Evolutionary conservation across 2,888 invertebrate genomes (phyloP), one percentile per base, ranked within the genome.

Genomic region (Macaria notata): DNA sequence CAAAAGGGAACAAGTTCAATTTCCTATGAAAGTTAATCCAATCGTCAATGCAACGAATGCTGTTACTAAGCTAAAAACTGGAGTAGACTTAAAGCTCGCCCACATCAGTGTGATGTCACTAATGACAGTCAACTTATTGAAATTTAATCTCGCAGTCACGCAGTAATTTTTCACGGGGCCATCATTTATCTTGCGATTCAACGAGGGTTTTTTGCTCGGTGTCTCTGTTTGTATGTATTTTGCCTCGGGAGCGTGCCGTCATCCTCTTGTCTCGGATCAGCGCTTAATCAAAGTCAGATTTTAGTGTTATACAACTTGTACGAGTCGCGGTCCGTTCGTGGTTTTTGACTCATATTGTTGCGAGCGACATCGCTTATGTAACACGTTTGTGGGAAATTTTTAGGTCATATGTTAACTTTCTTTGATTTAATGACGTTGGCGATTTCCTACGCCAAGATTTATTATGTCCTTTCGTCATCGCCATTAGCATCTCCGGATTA

Each of bases 131-230:
- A 56, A 54, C 64, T 64, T 65, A 69, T 74, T 70, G 72, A 68
- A 54, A 66, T 64, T 66, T 76, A 76, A 79, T 79, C 72, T 69
- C 50, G 46, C 46, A 70, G 73, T 76, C 80, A 79, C 78, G 78
- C 66, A 66, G 66, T 71, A 65, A 78, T 79, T 73, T 75, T 76
- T 78, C 78, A 79, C 72, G 54, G 45, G 50, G 62, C 62, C 57
- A 61, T 61, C 63, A 70, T 69, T 67, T 58, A 67, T 70, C 65
- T 65, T 64, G 63, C 59, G 57, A 63, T 64, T 66, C 63, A 58
- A 59, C 52, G 54, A 56, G 48, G 57, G 54, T 65, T 65, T 66
- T 67, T 64, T 59, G 61, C 58, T 58, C 39, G 48, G 31, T 55
- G 38, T 56, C 46, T 62, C 63, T 65, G 62, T 61, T 56, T 63